phyloP scores from a whole-genome alignment of 2,888 invertebrate genomes.

The Macrosiphum euphorbiae region DNA sequence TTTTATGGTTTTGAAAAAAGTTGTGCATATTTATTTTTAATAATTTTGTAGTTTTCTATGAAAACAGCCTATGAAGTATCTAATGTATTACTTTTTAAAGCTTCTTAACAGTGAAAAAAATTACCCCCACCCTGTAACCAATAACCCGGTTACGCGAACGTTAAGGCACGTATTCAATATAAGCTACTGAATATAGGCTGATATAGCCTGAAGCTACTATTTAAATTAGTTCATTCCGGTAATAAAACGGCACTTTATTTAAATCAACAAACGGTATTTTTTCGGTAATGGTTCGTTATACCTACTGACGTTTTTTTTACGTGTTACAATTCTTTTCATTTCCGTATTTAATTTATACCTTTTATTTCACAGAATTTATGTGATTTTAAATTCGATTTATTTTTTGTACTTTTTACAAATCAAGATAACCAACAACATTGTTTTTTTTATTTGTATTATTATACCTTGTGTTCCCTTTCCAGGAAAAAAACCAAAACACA shows the following conservation, averaged over 20 bases:
- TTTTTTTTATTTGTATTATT: background rate
- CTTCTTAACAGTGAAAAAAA: background rate
- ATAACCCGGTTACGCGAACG: background rate
- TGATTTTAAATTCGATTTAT: background rate
- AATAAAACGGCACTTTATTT: background rate
- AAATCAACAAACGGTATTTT: background rate
- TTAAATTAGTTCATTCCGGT: background rate
- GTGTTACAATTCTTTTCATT: background rate
- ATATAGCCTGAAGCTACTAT: background rate
- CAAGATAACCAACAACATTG: background rate
- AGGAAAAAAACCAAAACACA: background rate
- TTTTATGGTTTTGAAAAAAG: background rate
- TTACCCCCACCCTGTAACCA: background rate
- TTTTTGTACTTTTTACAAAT: background rate
- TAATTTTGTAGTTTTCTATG: background rate
- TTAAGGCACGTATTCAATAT: background rate
- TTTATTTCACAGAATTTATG: background rate
- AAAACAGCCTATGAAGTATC: background rate
- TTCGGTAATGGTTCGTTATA: background rate
- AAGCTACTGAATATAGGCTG: too few species aligned
- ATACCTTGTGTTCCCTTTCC: background rate
- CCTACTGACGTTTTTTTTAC: background rate
- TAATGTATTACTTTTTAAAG: background rate
- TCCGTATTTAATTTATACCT: background rate
- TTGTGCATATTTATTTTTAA: background rate